Evolutionary conservation across 2,888 invertebrate genomes (phyloP).

Genomic region (Hirtodrosophila trivittata): DNA sequence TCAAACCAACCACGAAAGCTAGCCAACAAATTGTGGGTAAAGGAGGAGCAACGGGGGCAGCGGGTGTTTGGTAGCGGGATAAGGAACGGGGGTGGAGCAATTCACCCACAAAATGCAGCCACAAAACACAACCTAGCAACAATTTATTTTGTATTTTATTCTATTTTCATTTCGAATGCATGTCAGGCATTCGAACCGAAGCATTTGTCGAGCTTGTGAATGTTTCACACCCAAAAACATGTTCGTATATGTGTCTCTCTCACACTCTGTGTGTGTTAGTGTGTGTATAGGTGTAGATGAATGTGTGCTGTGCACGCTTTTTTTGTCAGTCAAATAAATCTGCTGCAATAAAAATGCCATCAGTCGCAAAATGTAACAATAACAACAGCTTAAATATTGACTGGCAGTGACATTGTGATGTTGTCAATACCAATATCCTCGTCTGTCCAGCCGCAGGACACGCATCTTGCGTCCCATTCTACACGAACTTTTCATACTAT

Average conservation of each 20-base stretch:
- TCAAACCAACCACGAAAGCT: conserved; percentile 55
- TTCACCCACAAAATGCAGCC: conserved; percentile 48
- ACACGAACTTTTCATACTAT: conserved; percentile 2
- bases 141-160: conserved; percentile 64
- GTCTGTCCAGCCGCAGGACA: conserved; percentile 31
- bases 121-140: conserved; percentile 53
- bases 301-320: conserved; percentile 17
- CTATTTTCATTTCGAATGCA: conserved; percentile 52
- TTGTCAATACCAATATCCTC: conserved; percentile 45
- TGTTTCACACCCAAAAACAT: conserved; percentile 37
- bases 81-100: conserved; percentile 5
- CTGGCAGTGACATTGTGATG: conserved; percentile 77
- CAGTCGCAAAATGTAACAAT: conserved; percentile 58
- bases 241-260: too few species aligned
- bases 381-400: conserved; percentile 69
- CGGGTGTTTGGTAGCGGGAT: background rate
- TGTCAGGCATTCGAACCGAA: conserved; percentile 37
- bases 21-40: conserved; percentile 37
- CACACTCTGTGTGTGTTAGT: conserved; percentile 10
- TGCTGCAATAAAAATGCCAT: conserved; percentile 72
- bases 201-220: conserved; percentile 51
- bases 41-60: background rate
- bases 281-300: conserved; percentile 11
- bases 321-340: conserved; percentile 61
- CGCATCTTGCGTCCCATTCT: conserved; percentile 16